A percentile compares a stretch with the other conserved stretches of the same genome.
Conservation (phyloP, 37 sponge, comb jelly and placozoan genomes). For the Diacarnus erythraeanus region DNA sequence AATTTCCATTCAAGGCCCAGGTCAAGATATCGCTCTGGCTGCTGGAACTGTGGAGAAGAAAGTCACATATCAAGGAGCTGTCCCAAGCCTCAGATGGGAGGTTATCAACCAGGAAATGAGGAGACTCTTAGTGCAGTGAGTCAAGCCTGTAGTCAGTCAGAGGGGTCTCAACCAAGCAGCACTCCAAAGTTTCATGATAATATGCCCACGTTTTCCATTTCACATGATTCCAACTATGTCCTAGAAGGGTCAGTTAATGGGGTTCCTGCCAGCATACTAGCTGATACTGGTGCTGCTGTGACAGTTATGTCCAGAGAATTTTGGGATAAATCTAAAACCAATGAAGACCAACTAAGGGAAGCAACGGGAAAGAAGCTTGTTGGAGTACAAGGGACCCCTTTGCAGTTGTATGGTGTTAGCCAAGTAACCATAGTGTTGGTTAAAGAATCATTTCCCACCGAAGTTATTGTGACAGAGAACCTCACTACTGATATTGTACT, state of each 20-base stretch:
- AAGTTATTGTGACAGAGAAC: background rate
- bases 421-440: background rate
- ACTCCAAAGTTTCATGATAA: background rate
- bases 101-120: background rate
- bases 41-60: background rate
- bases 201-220: background rate
- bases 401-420: constrained; percentile 4
- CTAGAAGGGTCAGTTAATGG: constrained; percentile 17
- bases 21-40: background rate
- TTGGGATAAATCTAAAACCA: constrained; percentile 14
- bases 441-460: background rate
- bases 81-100: background rate
- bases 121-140: background rate
- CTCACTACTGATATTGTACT: constrained; percentile 13
- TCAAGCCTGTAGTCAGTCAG: background rate
- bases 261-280: constrained; percentile 1
- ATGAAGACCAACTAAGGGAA: background rate
- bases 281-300: constrained; percentile 42
- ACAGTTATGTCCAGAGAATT: constrained; percentile 19
- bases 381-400: constrained; percentile 36
- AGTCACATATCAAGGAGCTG: background rate
- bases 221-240: background rate
- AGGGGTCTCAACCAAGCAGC: background rate
- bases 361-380: constrained; percentile 10
- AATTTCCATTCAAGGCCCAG: background rate